Base-by-base conservation (phyloP, 2,888 invertebrate genomes). In the Embidobia sp. region DNA sequence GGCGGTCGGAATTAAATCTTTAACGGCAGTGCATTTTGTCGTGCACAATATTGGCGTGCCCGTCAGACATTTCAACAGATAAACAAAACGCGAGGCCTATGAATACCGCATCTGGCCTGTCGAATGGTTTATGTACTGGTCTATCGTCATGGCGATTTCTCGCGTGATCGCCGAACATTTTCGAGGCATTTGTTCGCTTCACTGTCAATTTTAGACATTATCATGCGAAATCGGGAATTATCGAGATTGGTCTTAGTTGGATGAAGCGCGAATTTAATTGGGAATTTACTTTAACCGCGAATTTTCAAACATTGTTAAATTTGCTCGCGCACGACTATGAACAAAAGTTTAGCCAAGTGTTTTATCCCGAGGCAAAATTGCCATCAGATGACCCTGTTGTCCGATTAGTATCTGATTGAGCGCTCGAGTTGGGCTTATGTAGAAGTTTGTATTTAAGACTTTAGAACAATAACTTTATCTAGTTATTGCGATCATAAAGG, bases 131-230 rank as follows among this genome's bases (percentile, higher is more conserved):
- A 63, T 63, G 19, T 55, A 64, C 59, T 16, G 5, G 15, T 59
- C 26, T 48, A 77, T 69, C 37, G 51, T 48, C 63, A 77, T 73
- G 49, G 33, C 35, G 48, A 77, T 61, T 63, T 63, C 46, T 84
- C 76, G 83, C 83, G 84, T 84, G 84, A 79, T 78, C 13, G 18
- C 3, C 7, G 40, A 63, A 80, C 79, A 78, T 85, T 82, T 79
- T 53, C 49, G 75, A 80, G 80, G 77, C 80, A 81, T 82, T 80
- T 77, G 49, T 72, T 77, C 77, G 51, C 64, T 66, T 74, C 77
- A 80, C 75, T 55, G 81, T 79, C 76, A 69, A 78, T 57, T 51
- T 61, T 49, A 44, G 31, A 19, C 2, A 7, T 8, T 48, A 46
- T 48, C 61, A 22, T 4, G 22, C n/a, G 6, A 22, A 22, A 6